These are phyloP conservation scores for Plumapathes pennacea DNA, from an alignment of 92 coral and sea anemone species.

Conservation along the genomic window DNA sequence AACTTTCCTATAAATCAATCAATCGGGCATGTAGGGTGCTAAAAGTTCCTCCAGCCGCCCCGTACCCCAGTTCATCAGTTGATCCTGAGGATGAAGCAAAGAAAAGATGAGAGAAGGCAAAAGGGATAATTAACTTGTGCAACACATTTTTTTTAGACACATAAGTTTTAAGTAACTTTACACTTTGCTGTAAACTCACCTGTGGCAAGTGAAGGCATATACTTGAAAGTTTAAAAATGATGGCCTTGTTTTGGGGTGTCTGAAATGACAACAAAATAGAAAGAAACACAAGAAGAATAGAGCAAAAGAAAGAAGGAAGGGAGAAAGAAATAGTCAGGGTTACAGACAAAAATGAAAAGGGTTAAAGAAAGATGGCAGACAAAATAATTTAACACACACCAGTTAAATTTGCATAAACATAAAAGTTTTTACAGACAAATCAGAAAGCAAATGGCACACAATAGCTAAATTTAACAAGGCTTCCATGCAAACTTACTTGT, in stretches of 20 bases:
- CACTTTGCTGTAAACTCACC: conserved; percentile 22
- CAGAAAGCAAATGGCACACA: background rate
- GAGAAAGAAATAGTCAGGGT: background rate
- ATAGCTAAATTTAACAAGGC: background rate
- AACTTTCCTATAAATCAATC: too few species aligned
- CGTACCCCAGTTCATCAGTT: conserved; percentile 82
- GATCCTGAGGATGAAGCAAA: conserved; percentile 55
- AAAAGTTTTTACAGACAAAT: too few species aligned
- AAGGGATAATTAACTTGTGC: too few species aligned
- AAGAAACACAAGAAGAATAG: background rate
- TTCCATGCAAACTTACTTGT: conserved; percentile 37
- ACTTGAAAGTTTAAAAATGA: conserved; percentile 86
- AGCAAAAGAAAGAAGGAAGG: background rate
- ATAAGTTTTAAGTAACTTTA: conserved; percentile 2
- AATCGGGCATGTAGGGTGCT: conserved; percentile 59
- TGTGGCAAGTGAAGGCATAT: conserved; percentile 90
- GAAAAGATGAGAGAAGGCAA: background rate
- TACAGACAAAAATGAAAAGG: background rate
- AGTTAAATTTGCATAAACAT: background rate
- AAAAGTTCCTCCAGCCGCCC: conserved; percentile 67
- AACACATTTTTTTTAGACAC: too few species aligned
- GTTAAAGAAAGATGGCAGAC: background rate
- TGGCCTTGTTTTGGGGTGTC: conserved; percentile 70
- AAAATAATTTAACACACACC: background rate
- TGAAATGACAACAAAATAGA: conserved; percentile 4